Conservation (phyloP, 2,888 invertebrate genomes). For the Nymphalis urticae region DNA sequence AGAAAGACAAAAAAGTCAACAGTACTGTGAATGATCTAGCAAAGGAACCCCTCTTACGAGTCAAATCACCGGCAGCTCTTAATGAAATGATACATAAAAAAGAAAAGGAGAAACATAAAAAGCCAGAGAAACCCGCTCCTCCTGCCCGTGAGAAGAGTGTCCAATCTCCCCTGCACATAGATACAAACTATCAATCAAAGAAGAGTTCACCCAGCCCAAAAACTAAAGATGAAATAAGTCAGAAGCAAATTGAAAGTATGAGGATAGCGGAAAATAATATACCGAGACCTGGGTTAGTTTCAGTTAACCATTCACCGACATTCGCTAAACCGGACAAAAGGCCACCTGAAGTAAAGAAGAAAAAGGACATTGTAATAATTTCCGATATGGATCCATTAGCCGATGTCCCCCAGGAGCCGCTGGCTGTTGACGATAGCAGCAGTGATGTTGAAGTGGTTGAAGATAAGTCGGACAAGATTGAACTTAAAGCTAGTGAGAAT, state of each 20-base stretch:
- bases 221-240: constrained; percentile 58
- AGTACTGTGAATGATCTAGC: constrained; percentile 44
- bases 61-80: constrained; percentile 71
- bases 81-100: constrained; percentile 69
- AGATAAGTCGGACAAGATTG: constrained; percentile 59
- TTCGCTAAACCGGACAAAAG: constrained; percentile 73
- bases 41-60: constrained; percentile 61
- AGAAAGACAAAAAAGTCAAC: constrained; percentile 54
- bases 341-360: constrained; percentile 69
- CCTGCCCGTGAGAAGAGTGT: constrained; percentile 34
- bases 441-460: constrained; percentile 77
- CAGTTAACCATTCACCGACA: constrained; percentile 70
- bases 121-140: constrained; percentile 30
- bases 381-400: constrained; percentile 69
- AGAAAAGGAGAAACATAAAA: constrained; percentile 49
- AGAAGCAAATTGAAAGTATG: constrained; percentile 67
- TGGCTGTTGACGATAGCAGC: constrained; percentile 73
- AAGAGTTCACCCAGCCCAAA: constrained; percentile 60
- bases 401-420: constrained; percentile 57
- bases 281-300: constrained; percentile 65
- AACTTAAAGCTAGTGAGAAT: constrained; percentile 48
- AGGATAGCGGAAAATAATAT: constrained; percentile 67
- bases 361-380: constrained; percentile 68
- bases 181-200: constrained; percentile 61
- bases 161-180: constrained; percentile 51